phyloP scores from a whole-genome alignment of 1,140 invertebrate genomes.

The Rhagoletis pomonella region DNA sequence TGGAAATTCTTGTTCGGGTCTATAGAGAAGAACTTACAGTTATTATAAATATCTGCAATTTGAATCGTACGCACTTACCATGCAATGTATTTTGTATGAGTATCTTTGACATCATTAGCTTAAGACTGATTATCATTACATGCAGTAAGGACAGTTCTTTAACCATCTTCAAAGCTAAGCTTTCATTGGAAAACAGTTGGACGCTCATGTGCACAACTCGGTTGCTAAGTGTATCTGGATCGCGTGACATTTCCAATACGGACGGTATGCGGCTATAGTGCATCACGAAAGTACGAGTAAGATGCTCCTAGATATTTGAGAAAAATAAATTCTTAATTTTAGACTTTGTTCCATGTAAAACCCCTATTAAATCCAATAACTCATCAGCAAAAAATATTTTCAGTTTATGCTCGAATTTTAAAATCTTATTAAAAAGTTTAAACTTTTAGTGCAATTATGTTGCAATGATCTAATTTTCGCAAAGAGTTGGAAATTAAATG shows the following conservation, averaged over 20 bases:
- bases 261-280: conserved; percentile 96
- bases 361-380: no score
- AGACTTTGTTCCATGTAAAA: no score
- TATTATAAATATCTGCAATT: not conserved
- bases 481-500: no score
- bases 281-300: conserved; percentile 94
- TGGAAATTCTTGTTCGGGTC: conserved; percentile 88
- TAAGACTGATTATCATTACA: conserved; percentile 94
- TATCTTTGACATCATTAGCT: conserved; percentile 95
- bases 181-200: conserved; percentile 95
- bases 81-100: conserved; percentile 90
- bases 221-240: conserved; percentile 94
- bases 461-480: no score
- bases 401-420: no score
- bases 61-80: conserved; percentile 76
- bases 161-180: conserved; percentile 91
- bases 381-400: no score
- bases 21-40: conserved; percentile 71
- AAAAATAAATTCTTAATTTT: not conserved
- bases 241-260: conserved; percentile 88
- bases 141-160: conserved; percentile 92
- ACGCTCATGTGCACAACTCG: conserved; percentile 97
- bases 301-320: conserved; percentile 81
- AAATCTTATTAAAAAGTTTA: no score
- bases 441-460: no score